phyloP scores from a whole-genome alignment of 1,140 invertebrate genomes.

The Drosophila nigromelanica region DNA sequence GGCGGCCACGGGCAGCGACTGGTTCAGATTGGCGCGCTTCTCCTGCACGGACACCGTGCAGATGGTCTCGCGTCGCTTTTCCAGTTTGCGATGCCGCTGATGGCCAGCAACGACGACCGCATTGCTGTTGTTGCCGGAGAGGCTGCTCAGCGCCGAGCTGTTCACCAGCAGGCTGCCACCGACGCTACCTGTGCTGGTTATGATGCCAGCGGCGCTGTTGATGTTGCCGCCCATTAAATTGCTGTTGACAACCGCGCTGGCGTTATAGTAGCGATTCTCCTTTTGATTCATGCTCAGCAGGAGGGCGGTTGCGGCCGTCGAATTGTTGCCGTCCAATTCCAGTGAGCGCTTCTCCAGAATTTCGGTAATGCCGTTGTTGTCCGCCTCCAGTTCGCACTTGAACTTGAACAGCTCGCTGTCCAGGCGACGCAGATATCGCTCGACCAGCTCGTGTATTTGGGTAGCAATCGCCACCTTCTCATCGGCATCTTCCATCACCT shows the following conservation, averaged over 20 bases:
- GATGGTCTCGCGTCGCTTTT: slow-evolving; percentile 86
- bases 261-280: slow-evolving; percentile 85
- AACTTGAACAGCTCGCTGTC: slow-evolving; percentile 98
- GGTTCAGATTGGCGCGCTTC: slow-evolving; percentile 83
- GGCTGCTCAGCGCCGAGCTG: slow-evolving; percentile 4
- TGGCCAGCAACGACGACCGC: slow-evolving; percentile 19
- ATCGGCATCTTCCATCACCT: slow-evolving; percentile 96
- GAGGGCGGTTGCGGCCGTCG: slow-evolving; percentile 67
- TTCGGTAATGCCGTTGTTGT: slow-evolving; percentile 99
- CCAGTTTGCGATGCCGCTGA: slow-evolving; percentile 81
- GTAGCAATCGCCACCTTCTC: slow-evolving; percentile 95
- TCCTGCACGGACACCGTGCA: slow-evolving; percentile 82
- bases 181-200: slow-evolving; percentile 25
- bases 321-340: slow-evolving; percentile 88
- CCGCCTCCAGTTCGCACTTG: slow-evolving; percentile 99
- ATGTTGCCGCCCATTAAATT: slow-evolving; percentile 11
- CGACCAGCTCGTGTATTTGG: slow-evolving; percentile 97
- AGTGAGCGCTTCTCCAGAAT: slow-evolving; percentile 96
- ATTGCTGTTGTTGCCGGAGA: slow-evolving; percentile 17
- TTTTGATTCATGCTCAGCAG: slow-evolving; percentile 83
- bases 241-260: slow-evolving; percentile 20
- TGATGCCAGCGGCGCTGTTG: slow-evolving; percentile 41
- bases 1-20: slow-evolving; percentile 46
- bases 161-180: slow-evolving; percentile 7
- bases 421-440: slow-evolving; percentile 95